These are phyloP conservation scores for Muntiacus muntjak DNA, from an alignment of 2,113 vertebrate genomes.

Conservation along the genomic window DNA sequence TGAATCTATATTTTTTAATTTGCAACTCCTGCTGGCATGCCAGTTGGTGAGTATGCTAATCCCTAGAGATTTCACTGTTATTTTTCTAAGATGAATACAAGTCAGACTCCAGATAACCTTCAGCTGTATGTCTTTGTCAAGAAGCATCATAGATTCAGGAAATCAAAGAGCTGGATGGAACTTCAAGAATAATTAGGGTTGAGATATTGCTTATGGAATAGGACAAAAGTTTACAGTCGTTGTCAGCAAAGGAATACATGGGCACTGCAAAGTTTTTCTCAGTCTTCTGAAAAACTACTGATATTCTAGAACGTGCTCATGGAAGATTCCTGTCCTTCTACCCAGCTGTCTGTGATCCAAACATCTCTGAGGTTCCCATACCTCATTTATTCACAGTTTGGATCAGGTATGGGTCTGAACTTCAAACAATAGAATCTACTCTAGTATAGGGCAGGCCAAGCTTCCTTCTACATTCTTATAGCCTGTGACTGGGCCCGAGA, in stretches of 20 bases:
- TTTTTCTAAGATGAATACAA: conserved; percentile 16
- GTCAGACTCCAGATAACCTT: conserved; percentile 25
- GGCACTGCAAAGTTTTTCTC: neutral
- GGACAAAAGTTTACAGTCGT: neutral
- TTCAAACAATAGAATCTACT: neutral
- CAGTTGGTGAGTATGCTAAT: conserved; percentile 14
- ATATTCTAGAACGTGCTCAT: neutral
- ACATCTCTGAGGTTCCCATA: neutral
- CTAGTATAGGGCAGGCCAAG: neutral
- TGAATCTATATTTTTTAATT: conserved; percentile 66
- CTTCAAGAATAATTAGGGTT: neutral
- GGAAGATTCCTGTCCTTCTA: neutral
- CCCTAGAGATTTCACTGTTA: neutral
- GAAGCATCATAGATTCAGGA: neutral
- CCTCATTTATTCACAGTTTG: neutral
- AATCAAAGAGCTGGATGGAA: conserved; percentile 17
- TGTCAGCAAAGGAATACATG: neutral
- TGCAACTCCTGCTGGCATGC: conserved; percentile 5
- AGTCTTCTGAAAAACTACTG: neutral
- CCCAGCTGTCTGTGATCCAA: neutral
- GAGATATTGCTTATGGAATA: neutral
- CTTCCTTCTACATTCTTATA: neutral
- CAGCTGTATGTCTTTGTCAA: neutral
- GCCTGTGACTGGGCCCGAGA: neutral
- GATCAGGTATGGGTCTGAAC: neutral